These are phyloP conservation scores for Aurelia sp. DNA, from an alignment of 30 jellyfish, hydroid and myxozoan species.

Conservation along the genomic window DNA sequence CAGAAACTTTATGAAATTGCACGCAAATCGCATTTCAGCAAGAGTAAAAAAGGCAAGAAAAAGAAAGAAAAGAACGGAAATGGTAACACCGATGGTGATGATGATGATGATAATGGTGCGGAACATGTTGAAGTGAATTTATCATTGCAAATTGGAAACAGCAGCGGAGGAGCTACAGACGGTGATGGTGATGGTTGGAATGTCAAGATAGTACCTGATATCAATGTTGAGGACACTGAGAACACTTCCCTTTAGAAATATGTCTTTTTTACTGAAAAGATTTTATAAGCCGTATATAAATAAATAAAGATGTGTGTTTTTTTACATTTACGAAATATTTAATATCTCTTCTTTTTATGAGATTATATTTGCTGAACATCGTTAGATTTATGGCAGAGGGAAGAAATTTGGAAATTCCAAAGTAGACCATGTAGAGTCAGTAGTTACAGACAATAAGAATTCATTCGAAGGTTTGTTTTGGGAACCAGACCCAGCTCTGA, in stretches of 20 bases:
- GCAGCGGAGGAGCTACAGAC: not conserved
- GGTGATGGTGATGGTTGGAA: not conserved
- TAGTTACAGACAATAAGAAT: not conserved
- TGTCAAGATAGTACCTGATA: conserved; percentile 1
- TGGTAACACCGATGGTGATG: not conserved
- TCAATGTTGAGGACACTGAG: not conserved
- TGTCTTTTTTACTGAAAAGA: too few species aligned
- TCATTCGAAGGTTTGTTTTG: too few species aligned
- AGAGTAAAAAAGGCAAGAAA: not conserved
- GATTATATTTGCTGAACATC: not conserved
- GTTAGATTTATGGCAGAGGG: too few species aligned
- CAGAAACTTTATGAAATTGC: conserved; percentile 89
- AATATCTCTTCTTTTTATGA: not conserved
- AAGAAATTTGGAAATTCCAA: not conserved
- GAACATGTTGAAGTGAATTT: not conserved
- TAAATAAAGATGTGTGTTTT: not conserved
- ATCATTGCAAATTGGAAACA: not conserved
- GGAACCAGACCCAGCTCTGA: too few species aligned
- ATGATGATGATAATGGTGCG: not conserved
- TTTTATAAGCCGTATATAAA: too few species aligned
- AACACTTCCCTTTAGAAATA: not conserved
- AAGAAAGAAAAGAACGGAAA: not conserved
- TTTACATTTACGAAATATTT: too few species aligned
- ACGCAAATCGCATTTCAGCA: conserved; percentile 38
- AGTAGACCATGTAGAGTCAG: not conserved